Conservation (phyloP, 2,797 vertebrate species). For the Sebastes aleutianus region DNA sequence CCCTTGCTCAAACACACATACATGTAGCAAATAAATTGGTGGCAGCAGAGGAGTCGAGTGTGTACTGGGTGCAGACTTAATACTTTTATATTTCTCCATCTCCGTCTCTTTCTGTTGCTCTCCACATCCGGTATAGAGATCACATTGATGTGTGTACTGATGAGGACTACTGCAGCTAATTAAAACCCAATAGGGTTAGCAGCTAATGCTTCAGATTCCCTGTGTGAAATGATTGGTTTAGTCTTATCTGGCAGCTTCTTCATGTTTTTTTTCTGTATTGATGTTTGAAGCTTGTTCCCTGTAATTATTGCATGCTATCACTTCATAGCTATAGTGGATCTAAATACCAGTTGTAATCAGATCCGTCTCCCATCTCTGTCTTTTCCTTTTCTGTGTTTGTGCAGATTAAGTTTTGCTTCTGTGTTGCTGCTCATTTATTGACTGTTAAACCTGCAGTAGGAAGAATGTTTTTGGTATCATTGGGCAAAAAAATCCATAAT, state of each 20-base stretch:
- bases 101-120: not conserved
- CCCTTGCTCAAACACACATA: conserved; percentile 32
- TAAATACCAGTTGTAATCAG: conserved; percentile 44
- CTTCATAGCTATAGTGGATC: conserved; percentile 25
- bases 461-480: no score
- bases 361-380: conserved; percentile 9
- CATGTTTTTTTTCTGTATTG: conserved; percentile 32
- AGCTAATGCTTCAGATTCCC: conserved; percentile 27
- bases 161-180: conserved; percentile 44
- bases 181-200: conserved; percentile 54
- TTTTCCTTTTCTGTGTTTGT: conserved; percentile 4
- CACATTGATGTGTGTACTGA: conserved; percentile 38
- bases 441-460: not conserved
- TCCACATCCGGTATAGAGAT: conserved; percentile 27
- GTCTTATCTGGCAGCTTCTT: conserved; percentile 34
- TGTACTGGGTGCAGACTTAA: conserved; percentile 31
- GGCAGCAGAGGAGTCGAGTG: conserved; percentile 30
- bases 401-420: not conserved
- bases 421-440: conserved; percentile 8
- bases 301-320: conserved; percentile 47
- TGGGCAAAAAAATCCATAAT: no score
- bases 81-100: conserved; percentile 15
- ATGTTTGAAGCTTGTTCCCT: conserved; percentile 34
- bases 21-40: conserved; percentile 61
- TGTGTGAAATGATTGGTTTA: conserved; percentile 40